A percentile compares a stretch with the other conserved stretches of the same genome.
phyloP scores from a whole-genome alignment of 2,113 vertebrate genomes.

The Channa maculata region DNA sequence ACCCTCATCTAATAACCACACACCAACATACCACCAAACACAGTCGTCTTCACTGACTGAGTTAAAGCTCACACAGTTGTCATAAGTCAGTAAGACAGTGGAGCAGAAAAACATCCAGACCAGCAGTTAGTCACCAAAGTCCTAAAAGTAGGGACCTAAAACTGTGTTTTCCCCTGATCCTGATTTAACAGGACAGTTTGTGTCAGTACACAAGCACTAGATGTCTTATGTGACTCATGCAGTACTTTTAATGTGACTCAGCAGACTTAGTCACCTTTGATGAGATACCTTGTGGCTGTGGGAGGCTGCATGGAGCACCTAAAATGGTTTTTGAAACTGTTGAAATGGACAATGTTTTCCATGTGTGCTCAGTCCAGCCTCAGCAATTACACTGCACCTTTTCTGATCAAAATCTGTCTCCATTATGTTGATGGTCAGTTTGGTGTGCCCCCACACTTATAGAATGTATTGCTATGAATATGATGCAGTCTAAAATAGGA shows the following conservation, averaged over 20 bases:
- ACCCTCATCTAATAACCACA: background rate
- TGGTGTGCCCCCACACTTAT: too few relatives aligned
- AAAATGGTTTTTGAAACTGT: background rate
- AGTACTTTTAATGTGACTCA: slow-evolving; percentile 11
- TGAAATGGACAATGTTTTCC: too few relatives aligned
- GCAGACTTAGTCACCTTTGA: slow-evolving; percentile 13
- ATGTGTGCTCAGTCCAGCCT: background rate
- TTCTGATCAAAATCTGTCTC: too few relatives aligned
- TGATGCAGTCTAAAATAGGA: background rate
- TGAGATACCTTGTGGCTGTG: background rate
- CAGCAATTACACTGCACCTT: background rate
- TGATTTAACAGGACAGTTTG: too few relatives aligned
- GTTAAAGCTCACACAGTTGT: slow-evolving; percentile 5
- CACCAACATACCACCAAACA: background rate
- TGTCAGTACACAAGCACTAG: background rate
- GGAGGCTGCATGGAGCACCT: slow-evolving; percentile 5
- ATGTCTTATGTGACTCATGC: slow-evolving; percentile 6
- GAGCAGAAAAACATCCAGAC: slow-evolving; percentile 3
- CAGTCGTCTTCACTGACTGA: slow-evolving; percentile 13
- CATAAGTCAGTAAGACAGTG: background rate
- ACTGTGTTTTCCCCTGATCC: background rate
- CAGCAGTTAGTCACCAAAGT: background rate
- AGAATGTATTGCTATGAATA: background rate
- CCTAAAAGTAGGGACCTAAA: background rate
- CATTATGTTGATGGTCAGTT: too few relatives aligned